Evolutionary conservation across 2,888 invertebrate genomes (phyloP), one percentile per base, ranked within the genome.

Genomic region (Orchesellides sinensis): DNA sequence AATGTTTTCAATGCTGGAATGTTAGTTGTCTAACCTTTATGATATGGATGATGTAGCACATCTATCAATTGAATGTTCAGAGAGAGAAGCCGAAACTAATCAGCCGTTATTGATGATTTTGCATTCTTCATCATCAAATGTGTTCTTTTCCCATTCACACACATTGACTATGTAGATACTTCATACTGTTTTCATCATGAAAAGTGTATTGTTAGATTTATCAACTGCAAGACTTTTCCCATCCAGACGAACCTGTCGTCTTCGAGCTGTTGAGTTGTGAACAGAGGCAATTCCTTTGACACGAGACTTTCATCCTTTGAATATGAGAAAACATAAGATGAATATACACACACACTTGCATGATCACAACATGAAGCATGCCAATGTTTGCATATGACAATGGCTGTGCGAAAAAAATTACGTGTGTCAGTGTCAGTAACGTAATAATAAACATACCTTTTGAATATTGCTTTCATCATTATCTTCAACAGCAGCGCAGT

Each of bases 81-180:
- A 85, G 70, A 84, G 83, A 85, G 83, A 82, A 86, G 86, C 85
- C 86, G 86, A 83, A 85, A 82, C 86, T 86, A 87, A 87, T 87
- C 86, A 87, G 85, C 74, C 63, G 83, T 87, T 87, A 87, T 87
- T 87, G 87, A 87, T 86, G 85, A 86, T 86, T 86, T 86, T 65
- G 85, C 87, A 87, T 86, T 86, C 85, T 84, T 80, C 61, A 69
- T 74, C 79, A 69, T 66, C 59, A 78, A 77, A 56, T 25, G 69
- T 59, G 14, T 32, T 65, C 8, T 52, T 72, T 19, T 8, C 29
- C 35, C 69, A 68, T 21, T 12, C 19, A 72, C 25, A 32, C 66
- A 21, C 32, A 35, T 17, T 35, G 10, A 17, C 49, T 32, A 10
- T 5, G 2, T 8, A 14, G 10, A 5, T 40, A 14, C n/a, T n/a